These are phyloP conservation scores for Mus spretus DNA, from an alignment of 2,797 vertebrate species.

Conservation along the genomic window DNA sequence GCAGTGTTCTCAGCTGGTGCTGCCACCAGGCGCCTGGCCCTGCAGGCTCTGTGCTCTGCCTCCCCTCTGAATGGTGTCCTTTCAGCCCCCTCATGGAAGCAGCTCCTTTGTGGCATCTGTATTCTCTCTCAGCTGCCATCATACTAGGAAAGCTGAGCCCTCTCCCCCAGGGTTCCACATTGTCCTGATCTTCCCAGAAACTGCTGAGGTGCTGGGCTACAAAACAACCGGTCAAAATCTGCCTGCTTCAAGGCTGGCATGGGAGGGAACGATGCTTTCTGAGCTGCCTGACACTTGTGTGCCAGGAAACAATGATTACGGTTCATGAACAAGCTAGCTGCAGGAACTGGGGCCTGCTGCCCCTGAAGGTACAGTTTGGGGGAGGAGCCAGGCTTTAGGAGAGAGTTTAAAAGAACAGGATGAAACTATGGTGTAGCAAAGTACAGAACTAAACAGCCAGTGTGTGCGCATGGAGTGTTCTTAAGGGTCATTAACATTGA, in stretches of 20 bases:
- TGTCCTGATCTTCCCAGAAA: constrained; percentile 56
- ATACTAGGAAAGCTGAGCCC: constrained; percentile 69
- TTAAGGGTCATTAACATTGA: constrained; percentile 81
- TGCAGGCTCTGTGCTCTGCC: neutral
- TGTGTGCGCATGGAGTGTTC: neutral
- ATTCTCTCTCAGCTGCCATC: constrained; percentile 55
- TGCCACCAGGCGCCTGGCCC: neutral
- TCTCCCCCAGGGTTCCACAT: neutral
- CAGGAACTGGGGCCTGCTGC: neutral
- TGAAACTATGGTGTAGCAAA: rapidly evolving
- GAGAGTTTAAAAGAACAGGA: neutral
- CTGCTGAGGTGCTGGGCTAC: neutral
- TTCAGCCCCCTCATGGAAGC: constrained; percentile 24
- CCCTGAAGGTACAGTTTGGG: neutral
- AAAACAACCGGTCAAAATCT: neutral
- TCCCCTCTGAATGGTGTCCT: neutral
- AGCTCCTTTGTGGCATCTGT: constrained; percentile 1
- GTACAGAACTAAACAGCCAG: neutral
- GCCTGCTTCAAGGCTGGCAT: neutral
- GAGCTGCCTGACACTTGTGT: neutral
- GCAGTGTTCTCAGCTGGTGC: neutral
- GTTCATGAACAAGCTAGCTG: neutral
- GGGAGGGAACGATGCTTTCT: neutral
- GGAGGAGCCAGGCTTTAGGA: neutral
- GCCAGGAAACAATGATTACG: neutral